Evolutionary conservation across 2,888 invertebrate species (phyloP), one percentile per base, ranked within the genome.

Genomic region (Pseudococcus jackbeardsleyi): DNA sequence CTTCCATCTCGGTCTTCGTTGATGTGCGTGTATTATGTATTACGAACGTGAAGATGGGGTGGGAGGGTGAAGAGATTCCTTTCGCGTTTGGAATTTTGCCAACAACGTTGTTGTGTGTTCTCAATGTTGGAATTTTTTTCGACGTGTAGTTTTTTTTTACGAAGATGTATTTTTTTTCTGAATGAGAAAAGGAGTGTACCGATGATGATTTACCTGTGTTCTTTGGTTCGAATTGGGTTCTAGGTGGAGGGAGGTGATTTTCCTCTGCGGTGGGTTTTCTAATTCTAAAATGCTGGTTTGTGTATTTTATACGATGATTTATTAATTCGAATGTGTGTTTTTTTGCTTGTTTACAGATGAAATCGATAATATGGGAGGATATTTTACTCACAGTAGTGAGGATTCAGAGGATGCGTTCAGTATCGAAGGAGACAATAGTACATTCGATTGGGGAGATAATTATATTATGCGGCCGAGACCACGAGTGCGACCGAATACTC

Each of bases 361-460:
- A 88, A 87, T 87, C 48, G 88, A 88, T 19, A 64, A 86, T 15
- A 46, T 59, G 5, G 88, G 85, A 85, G 87, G 59, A 48, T 88
- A 88, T 82, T 82, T 88, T 50, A 87, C 87, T 22, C 88, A 88
- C n/a, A 88, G 79, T 42, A 88, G 88, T 50, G 88, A 88, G 77
- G 88, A 88, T 22, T 72, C 72, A 39, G 86, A 86, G 68, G 87
- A 87, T 79, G 50, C 87, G 50, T 79, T 87, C 19, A 87, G 87
- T 19, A 79, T 50, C 33, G 87, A 79, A 54, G 88, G 88, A 9
- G 88, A 88, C 17, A 72, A 72, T 48, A 64, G 64, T 42, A 82
- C 46, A 46, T 88, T 88, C 88, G 88, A 88, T 33, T 88, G 88
- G 88, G 33, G 48, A 50, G 88, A 88, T 54, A 86, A 85, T 39